Conservation (phyloP, 2,888 invertebrate genomes). For the Acleris cristana region DNA sequence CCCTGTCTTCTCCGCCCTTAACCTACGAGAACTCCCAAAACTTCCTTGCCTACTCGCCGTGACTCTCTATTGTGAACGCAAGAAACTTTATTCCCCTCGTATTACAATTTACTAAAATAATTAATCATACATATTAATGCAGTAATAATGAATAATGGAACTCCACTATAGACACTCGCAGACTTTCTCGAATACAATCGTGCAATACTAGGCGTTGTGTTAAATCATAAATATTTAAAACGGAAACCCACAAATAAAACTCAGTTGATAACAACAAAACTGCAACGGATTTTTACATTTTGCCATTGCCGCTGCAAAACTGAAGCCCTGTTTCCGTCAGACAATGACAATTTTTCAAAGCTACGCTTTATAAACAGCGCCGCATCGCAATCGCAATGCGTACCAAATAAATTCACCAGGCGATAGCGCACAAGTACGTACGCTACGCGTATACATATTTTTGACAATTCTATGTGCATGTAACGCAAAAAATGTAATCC, state of each 20-base stretch:
- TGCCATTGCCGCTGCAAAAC: constrained; percentile 47
- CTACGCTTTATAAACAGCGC: constrained; percentile 41
- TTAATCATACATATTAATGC: constrained; percentile 37
- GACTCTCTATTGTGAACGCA: constrained; percentile 35
- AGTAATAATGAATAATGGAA: constrained; percentile 34
- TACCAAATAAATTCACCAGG: constrained; percentile 38
- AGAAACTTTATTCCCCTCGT: constrained; percentile 32
- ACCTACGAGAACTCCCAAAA: constrained; percentile 16
- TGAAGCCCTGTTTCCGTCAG: constrained; percentile 46
- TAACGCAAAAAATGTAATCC: constrained; percentile 11
- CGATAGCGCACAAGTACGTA: constrained; percentile 39
- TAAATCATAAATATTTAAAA: constrained; percentile 38
- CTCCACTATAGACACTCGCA: constrained; percentile 7
- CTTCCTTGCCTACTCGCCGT: constrained; percentile 23
- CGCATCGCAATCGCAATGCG: constrained; percentile 33
- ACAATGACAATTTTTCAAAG: constrained; percentile 48
- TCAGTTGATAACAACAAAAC: constrained; percentile 40
- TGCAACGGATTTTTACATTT: constrained; percentile 43
- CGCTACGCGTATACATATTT: constrained; percentile 39
- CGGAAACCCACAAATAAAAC: constrained; percentile 44
- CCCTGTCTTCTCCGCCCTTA: background rate
- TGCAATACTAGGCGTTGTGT: constrained; percentile 6
- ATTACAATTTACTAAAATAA: constrained; percentile 36
- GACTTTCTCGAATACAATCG: constrained; percentile 22
- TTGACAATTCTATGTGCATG: constrained; percentile 14